Evolutionary conservation across 2,797 vertebrate genomes (phyloP), one percentile per base, ranked within the genome.

Genomic region (Emydoidea blandingii): DNA sequence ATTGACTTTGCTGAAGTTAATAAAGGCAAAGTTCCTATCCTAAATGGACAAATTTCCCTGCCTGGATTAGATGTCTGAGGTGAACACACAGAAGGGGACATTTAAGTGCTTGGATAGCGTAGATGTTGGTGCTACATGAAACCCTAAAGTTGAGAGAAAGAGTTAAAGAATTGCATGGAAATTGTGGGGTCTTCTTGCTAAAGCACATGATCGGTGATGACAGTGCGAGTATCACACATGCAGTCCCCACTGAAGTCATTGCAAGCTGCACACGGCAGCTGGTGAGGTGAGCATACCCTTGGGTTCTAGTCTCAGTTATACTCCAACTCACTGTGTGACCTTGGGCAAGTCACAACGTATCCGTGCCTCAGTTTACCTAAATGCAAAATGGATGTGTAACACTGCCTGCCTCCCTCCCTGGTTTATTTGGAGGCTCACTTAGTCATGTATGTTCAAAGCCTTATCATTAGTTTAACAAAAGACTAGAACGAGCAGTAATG

Each of bases 401-500:
- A 90, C 85, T 68, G 74, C 68, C 78, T 25, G 23, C 88, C 65
- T 37, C 4, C 83, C 50, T 80, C 53, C 21, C 34, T 37, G 83
- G 84, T 87, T 96, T 89, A 74, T 87, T 65, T 83, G 88, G 83
- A 74, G 47, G 44, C 50, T 85, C 47, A 31, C 91, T 96, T 89
- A 86, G 81, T 12, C 37, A 41, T 74, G 12, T 12, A 16, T 76
- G 23, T 44, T 12, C 37, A 92, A 96, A 89, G 87, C 79, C 72
- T 54, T 91, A 34, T 50, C 78, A 53, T 83, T 87, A 19, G 59
- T 88, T 79, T 90, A 79, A 34, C 83, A 83, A 23, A 94, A 79
- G 59, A 87, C 34, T 68, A 93, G 91, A 93, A 94, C 87, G 8
- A 83, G 34, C 84, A 82, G 57, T 10, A 80, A 95, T 8, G 37